Evolutionary conservation across 2,797 vertebrate species (phyloP), one percentile per base, ranked within the genome.

Genomic region (Sebastes vulpes): DNA sequence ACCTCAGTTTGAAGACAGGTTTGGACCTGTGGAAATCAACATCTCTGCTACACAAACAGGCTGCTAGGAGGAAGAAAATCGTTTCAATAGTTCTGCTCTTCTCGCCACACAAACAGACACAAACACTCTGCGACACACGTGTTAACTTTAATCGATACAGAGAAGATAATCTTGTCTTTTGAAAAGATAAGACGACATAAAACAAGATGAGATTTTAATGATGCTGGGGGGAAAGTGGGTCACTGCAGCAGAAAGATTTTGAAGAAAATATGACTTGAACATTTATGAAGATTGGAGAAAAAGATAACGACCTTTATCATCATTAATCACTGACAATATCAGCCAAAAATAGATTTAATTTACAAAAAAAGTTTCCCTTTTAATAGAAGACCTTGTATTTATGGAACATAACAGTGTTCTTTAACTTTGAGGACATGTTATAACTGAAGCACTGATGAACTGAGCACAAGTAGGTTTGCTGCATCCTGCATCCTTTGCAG

Each of bases 111-210:
- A 28, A 29, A n/a, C 58, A 8, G 70, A 66, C 32, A 61, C 16
- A 48, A 58, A 65, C 21, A 26, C 29, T 28, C 54, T 3, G 67
- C 12, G 2, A 52, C 65, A 42, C 60, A 52, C 32, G 3, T 81
- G 65, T 58, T 16, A 26, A 65, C 73, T 83, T 54, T 38, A 79
- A 83, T 90, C 75, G 72, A 92, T 86, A 63, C 70, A n/a, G 54
- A 69, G 54, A 23, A 79, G 79, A 84, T 83, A 65, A 91, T 84
- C 75, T 70, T 21, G 66, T 75, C 77, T 35, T 70, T 38, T 65
- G 59, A 75, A 76, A 66, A 79, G 85, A 91, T 89, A 89, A 88
- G 65, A 69, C 23, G 16, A 64, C 61, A 64, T 66, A 65, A 81
- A 77, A 76, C 60, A 52, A 69, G 65, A 81, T 56, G 59, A 64